Conservation (phyloP, 2,888 invertebrate species). For the Trissoscelio sp. region DNA sequence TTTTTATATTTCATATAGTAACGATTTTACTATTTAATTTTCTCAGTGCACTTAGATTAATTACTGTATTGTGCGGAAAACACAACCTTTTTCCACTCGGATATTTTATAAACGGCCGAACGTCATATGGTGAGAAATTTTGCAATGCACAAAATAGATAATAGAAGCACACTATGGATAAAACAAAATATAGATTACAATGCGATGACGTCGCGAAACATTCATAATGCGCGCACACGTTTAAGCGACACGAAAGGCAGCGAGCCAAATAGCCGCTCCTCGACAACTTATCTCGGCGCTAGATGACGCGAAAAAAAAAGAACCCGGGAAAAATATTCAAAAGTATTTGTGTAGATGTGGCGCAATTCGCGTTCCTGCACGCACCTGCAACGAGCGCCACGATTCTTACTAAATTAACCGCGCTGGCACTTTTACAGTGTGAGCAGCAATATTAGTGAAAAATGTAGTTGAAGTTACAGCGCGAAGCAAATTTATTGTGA, state of each 20-base stretch:
- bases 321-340: slow-evolving; percentile 34
- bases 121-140: slow-evolving; percentile 15
- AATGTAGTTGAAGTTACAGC: slow-evolving; percentile 48
- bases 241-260: slow-evolving; percentile 60
- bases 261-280: slow-evolving; percentile 58
- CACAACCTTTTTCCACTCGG: not conserved
- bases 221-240: slow-evolving; percentile 56
- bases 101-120: not conserved
- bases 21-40: too few species aligned
- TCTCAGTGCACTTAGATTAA: too few species aligned
- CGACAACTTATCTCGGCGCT: slow-evolving; percentile 49
- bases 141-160: slow-evolving; percentile 40
- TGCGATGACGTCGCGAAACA: slow-evolving; percentile 54
- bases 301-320: slow-evolving; percentile 51
- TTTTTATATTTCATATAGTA: too few species aligned
- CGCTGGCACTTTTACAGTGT: slow-evolving; percentile 27
- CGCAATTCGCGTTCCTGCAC: slow-evolving; percentile 59
- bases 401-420: slow-evolving; percentile 48
- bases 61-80: slow-evolving; percentile 8
- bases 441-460: slow-evolving; percentile 50
- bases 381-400: slow-evolving; percentile 47
- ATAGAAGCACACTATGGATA: not conserved
- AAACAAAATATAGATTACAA: slow-evolving; percentile 34
- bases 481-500: slow-evolving; percentile 37
- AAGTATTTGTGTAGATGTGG: slow-evolving; percentile 49